phyloP scores from a whole-genome alignment of 2,888 invertebrate genomes.

The Thera obeliscata region DNA sequence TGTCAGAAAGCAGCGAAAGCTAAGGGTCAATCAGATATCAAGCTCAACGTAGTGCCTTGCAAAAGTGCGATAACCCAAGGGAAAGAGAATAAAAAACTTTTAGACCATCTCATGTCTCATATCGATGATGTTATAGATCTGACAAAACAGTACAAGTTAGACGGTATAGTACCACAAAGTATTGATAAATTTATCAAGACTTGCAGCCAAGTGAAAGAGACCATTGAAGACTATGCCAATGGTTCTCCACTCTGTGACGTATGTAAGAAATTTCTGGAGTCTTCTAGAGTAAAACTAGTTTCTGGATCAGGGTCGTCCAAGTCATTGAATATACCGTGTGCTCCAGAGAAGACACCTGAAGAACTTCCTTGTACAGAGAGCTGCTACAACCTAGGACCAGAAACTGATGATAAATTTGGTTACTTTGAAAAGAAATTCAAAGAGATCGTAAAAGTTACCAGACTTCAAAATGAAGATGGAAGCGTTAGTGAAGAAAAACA shows the following conservation, averaged over 20 bases:
- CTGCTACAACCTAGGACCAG: constrained; percentile 24
- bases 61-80: constrained; percentile 11
- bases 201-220: constrained; percentile 42
- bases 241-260: constrained; percentile 35
- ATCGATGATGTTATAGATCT: constrained; percentile 46
- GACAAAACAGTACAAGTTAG: constrained; percentile 35
- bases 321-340: constrained; percentile 12
- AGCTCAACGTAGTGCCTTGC: constrained; percentile 6
- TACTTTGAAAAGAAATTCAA: constrained; percentile 52
- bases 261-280: constrained; percentile 22
- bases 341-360: constrained; percentile 5
- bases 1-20: constrained; percentile 20
- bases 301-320: constrained; percentile 9
- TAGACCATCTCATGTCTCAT: constrained; percentile 40
- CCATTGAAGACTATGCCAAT: constrained; percentile 39
- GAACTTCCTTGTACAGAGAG: constrained; percentile 17
- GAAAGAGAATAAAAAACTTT: constrained; percentile 28
- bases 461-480: constrained; percentile 52
- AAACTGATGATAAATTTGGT: constrained; percentile 36
- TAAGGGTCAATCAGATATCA: constrained; percentile 2
- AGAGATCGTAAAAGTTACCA: constrained; percentile 54
- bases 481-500: constrained; percentile 54
- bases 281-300: constrained; percentile 7
- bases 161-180: constrained; percentile 34
- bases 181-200: constrained; percentile 44